phyloP scores from a whole-genome alignment of 2,797 vertebrate species.

The Halcyon leucocephala region DNA sequence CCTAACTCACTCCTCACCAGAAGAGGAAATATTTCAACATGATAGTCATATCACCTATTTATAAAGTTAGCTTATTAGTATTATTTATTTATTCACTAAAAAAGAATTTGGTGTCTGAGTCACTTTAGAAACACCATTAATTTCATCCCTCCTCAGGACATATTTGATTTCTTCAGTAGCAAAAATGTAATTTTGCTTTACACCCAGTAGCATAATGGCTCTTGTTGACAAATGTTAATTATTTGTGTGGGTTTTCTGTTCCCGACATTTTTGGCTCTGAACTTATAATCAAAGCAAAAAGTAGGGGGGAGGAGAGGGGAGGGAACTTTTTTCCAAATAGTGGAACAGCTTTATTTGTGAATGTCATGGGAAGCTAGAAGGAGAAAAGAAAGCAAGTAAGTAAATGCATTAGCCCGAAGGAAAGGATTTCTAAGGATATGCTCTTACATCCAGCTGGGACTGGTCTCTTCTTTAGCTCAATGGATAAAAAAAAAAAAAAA shows the following conservation, averaged over 20 bases:
- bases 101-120: not conserved
- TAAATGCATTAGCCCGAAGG: constrained; percentile 37
- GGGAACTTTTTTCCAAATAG: constrained; percentile 7
- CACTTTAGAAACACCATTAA: constrained; percentile 30
- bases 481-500: not conserved
- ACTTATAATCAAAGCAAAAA: constrained; percentile 50
- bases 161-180: constrained; percentile 2
- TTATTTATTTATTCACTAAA: not conserved
- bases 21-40: not conserved
- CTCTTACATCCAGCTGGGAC: constrained; percentile 50
- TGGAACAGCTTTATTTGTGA: constrained; percentile 63
- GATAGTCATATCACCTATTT: not conserved
- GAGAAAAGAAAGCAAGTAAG: constrained; percentile 57
- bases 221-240: constrained; percentile 71
- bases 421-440: constrained; percentile 59
- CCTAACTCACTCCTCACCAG: not conserved
- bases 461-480: constrained; percentile 44
- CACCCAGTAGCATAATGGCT: constrained; percentile 17
- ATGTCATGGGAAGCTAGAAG: constrained; percentile 49
- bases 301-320: not conserved
- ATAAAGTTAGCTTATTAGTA: not conserved
- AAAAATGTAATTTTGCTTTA: constrained; percentile 63
- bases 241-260: constrained; percentile 34
- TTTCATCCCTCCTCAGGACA: constrained; percentile 31
- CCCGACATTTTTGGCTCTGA: constrained; percentile 35